Evolutionary conservation across 1,140 invertebrate genomes (phyloP).

Genomic region (Drosophila murphyi): DNA sequence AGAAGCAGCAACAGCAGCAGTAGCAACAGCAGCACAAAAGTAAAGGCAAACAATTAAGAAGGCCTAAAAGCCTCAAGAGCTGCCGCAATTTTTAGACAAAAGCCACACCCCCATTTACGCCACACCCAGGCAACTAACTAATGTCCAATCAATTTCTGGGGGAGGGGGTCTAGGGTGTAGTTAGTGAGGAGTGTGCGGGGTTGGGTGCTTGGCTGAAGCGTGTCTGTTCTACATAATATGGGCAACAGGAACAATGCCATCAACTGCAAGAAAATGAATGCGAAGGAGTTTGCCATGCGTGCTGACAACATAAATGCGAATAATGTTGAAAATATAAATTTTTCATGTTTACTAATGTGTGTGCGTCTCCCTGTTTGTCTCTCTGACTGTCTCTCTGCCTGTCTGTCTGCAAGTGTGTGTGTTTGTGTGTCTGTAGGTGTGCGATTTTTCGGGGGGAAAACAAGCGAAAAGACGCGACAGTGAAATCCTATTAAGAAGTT

Average conservation of each 20-base stretch:
- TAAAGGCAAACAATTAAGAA: constrained; percentile 70
- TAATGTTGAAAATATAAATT: constrained; percentile 66
- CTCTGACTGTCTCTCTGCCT: constrained; percentile 9
- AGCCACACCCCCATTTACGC: constrained; percentile 35
- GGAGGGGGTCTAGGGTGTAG: background rate
- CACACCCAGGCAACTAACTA: constrained; percentile 32
- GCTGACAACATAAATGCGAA: constrained; percentile 73
- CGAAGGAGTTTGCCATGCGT: constrained; percentile 46
- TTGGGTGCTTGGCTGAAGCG: background rate
- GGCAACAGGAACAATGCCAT: constrained; percentile 2
- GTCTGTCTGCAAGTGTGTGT: constrained; percentile 5
- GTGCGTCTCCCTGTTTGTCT: background rate
- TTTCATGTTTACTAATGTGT: constrained; percentile 61
- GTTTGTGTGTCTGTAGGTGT: constrained; percentile 2
- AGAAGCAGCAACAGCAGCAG: background rate
- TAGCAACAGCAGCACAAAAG: constrained; percentile 12
- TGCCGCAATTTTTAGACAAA: constrained; percentile 35
- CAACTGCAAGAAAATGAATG: constrained; percentile 15
- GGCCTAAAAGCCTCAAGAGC: constrained; percentile 68
- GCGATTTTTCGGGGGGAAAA: background rate
- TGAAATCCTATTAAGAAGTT: constrained; percentile 83
- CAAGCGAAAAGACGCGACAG: constrained; percentile 51
- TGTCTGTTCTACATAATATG: constrained; percentile 11
- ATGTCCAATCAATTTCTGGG: background rate
- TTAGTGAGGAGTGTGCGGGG: background rate